Base-by-base conservation (phyloP, 2,888 invertebrate genomes). In the Cybosia mesomella region DNA sequence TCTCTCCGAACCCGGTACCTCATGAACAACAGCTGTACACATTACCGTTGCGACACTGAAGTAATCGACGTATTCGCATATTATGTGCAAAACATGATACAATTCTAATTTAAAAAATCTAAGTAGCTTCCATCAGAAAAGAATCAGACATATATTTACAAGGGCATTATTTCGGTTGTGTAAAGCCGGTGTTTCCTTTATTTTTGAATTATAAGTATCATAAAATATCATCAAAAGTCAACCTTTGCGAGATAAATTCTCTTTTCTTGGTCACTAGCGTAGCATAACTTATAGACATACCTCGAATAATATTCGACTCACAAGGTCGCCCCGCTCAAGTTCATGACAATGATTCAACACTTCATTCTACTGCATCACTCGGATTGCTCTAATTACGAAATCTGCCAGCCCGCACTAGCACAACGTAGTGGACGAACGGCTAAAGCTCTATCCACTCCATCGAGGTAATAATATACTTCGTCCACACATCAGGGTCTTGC, bases 261-360 rank as follows among this genome's bases (percentile, higher is more conserved):
- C 49, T 49, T 15, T 49, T n/a, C 5, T 18, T n/a, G 49, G 49
- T 49, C 49, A 49, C n/a, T n/a, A n/a, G 49, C 49, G 49, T n/a
- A 18, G 49, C n/a, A 49, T 18, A 49, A n/a, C n/a, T 49, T 18
- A 8, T 49, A 49, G 49, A 49, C 8, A 49, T 7, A 43, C 49
- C 18, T 0, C 49, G n/a, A 18, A 49, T n/a, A 49, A 49, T 2
- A 9, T 49, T 18, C 18, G 9, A 5, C 43, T 4, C 2, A 49
- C 18, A 49, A 43, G 49, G 49, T 49, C 49, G n/a, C 18, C 49
- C n/a, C 49, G 18, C 18, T 49, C 49, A 49, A 49, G 49, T 49
- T 49, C 49, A 49, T 49, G 49, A 49, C 49, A 49, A 49, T 49
- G 49, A 49, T 49, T 49, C 49, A 49, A 49, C 49, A 49, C 9